Base-by-base conservation (phyloP, 2,113 vertebrate genomes). In the Willisornis vidua region DNA sequence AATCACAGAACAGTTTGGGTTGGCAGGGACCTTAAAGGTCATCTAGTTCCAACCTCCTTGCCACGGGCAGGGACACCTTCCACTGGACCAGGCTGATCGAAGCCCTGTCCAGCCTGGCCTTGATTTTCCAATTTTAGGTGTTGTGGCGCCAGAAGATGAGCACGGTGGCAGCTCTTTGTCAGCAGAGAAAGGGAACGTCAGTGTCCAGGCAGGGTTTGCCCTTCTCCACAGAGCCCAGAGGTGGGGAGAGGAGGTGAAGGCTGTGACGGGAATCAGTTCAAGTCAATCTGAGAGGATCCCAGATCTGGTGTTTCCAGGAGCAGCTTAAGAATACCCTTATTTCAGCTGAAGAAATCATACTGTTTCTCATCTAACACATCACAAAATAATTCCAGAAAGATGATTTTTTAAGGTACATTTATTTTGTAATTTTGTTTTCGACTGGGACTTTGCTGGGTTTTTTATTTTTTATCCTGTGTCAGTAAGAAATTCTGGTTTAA, bases 91-190 rank as follows among this genome's bases (percentile, higher is more conserved):
- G 29, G 22, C 2, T 62, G 29, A 25, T 55, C 48, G 22, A 41
- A 26, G 17, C 7, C 14, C 13, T 3, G 2, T 54, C n/a, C 10
- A 25, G 46, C 7, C 13, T 31, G 46, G 54, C 71, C 41, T 70
- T 26, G 35, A 26, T 48, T 35, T 76, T 15, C 41, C 37, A 1
- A 6, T n/a, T 52, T 41, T 3, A 3, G 25, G 5, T 22, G n/a
- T 2, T 51, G 39, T 12, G 52, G 31, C 20, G 2, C 29, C 52
- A 9, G 24, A 0, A 20, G 54, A n/a, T 1, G 28, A 2, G 35
- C 0, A 0, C 0, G 0, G 25, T 5, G 35, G 45, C 73, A 14
- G 59, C 12, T 54, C 31, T 25, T 8, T 17, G 31, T 46, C 15
- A 12, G 8, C 35, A 12, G 35, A 45, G 28, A 43, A 35, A 0